Evolutionary conservation across 2,888 invertebrate genomes (phyloP).

Genomic region (Parapristionchus giblindavisi): DNA sequence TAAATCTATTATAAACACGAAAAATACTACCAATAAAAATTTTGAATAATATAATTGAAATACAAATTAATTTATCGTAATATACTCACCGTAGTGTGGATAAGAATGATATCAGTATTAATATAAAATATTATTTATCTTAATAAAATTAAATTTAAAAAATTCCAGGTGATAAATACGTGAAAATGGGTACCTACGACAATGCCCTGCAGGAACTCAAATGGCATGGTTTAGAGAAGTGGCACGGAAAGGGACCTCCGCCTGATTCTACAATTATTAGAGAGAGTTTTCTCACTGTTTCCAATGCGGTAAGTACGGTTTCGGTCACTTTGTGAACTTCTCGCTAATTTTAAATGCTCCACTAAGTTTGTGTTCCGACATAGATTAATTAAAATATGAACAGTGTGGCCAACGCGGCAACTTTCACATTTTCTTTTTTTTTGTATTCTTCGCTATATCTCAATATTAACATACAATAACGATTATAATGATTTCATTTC

Average conservation of each 20-base stretch:
- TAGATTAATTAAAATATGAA: neutral
- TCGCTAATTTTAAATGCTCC: neutral
- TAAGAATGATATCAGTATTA: too few relatives aligned
- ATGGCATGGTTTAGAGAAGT: conserved; percentile 85
- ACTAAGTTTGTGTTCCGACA: neutral
- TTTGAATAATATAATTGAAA: too few relatives aligned
- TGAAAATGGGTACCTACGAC: conserved; percentile 93
- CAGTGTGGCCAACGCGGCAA: too few relatives aligned
- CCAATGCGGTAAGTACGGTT: conserved; percentile 54
- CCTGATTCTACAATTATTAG: conserved; percentile 65
- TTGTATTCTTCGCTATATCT: too few relatives aligned
- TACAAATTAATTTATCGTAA: too few relatives aligned
- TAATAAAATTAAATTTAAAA: too few relatives aligned
- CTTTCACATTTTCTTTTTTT: too few relatives aligned
- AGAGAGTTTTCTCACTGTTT: conserved; percentile 60
- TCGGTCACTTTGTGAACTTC: too few relatives aligned
- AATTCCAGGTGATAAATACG: conserved; percentile 84
- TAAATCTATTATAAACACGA: too few relatives aligned
- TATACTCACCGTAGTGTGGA: too few relatives aligned
- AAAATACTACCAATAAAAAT: too few relatives aligned
- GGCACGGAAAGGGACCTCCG: conserved; percentile 61
- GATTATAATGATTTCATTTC: conserved; percentile 1
- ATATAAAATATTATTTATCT: too few relatives aligned
- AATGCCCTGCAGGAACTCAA: conserved; percentile 92
- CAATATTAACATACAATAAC: neutral